phyloP scores from a whole-genome alignment of 2,888 invertebrate species.

The Hermaeophaga mercurialis region DNA sequence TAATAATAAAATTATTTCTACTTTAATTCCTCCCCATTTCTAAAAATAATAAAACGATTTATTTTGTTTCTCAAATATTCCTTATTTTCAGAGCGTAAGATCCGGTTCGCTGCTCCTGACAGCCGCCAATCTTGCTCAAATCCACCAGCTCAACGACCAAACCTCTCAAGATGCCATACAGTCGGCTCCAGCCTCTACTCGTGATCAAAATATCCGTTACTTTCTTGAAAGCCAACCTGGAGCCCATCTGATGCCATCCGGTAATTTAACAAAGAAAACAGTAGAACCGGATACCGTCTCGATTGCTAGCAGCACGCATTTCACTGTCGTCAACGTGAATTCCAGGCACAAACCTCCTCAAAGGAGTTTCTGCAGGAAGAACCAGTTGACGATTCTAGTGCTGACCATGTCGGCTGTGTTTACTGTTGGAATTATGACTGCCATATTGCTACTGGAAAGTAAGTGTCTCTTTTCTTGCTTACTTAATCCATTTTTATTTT shows the following conservation, averaged over 20 bases:
- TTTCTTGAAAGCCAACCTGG: constrained; percentile 47
- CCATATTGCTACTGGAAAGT: constrained; percentile 85
- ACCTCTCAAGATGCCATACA: constrained; percentile 31
- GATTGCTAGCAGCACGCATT: constrained; percentile 84
- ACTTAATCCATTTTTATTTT: too few species aligned
- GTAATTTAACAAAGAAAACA: constrained; percentile 43
- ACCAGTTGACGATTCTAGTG: constrained; percentile 81
- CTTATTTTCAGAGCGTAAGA: constrained; percentile 70
- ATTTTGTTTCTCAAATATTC: not conserved
- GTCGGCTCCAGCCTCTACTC: constrained; percentile 40
- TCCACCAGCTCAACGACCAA: constrained; percentile 46
- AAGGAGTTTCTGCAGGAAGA: constrained; percentile 74
- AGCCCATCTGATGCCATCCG: constrained; percentile 26
- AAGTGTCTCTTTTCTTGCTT: constrained; percentile 64
- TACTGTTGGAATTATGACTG: constrained; percentile 78
- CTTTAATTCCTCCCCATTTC: too few species aligned
- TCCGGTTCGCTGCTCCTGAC: constrained; percentile 80
- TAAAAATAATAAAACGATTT: not conserved
- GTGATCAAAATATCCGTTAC: constrained; percentile 52
- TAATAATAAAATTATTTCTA: too few species aligned
- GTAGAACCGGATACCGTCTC: constrained; percentile 70
- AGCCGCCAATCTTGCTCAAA: constrained; percentile 70
- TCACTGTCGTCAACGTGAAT: constrained; percentile 80
- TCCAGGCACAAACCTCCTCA: constrained; percentile 60
- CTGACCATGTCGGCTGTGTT: constrained; percentile 82